phyloP scores from a whole-genome alignment of 2,797 vertebrate species.

The Eulemur albifrons region DNA sequence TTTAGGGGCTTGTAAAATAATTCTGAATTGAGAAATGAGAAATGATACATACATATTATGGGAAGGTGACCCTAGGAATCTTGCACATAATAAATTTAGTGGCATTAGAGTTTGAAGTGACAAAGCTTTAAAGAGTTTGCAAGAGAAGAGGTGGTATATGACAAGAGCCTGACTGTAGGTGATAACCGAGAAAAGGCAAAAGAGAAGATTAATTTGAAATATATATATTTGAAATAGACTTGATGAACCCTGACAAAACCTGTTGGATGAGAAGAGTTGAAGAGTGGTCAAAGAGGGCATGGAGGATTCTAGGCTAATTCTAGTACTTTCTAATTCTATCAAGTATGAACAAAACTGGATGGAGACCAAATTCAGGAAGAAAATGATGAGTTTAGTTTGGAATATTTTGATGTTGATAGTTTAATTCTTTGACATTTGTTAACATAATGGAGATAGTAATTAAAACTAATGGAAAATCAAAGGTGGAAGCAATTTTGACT shows the following conservation, averaged over 20 bases:
- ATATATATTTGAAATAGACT: background rate
- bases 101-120: background rate
- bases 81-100: background rate
- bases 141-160: background rate
- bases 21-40: background rate
- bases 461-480: slow-evolving; percentile 14
- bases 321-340: background rate
- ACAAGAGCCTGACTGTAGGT: background rate
- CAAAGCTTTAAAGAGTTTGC: background rate
- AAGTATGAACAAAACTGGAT: background rate
- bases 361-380: background rate
- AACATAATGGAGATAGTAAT: background rate
- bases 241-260: background rate
- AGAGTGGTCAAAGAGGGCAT: background rate
- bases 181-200: background rate
- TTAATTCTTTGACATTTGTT: slow-evolving; percentile 13
- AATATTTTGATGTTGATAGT: background rate
- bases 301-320: background rate
- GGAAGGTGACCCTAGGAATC: background rate
- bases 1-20: background rate
- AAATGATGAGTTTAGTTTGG: background rate
- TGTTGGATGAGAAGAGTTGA: background rate
- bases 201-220: background rate
- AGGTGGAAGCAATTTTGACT: background rate
- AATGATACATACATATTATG: background rate